Conservation (phyloP, 2,113 vertebrate species). For the Tichodroma muraria region DNA sequence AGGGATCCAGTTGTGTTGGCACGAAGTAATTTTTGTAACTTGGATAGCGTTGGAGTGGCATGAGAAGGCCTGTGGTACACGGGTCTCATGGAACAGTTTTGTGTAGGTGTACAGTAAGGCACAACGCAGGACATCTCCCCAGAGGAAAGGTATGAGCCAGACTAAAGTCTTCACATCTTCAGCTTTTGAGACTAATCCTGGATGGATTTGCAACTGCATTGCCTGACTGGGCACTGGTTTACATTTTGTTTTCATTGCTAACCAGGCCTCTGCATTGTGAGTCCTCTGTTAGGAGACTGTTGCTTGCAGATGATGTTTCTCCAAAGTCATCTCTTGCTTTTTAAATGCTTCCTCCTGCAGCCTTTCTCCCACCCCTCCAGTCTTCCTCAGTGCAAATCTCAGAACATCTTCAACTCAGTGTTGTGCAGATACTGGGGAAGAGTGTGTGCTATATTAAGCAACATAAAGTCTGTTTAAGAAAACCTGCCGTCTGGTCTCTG, state of each 20-base stretch:
- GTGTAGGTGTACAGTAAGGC: neutral
- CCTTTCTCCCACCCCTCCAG: neutral
- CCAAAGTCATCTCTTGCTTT: neutral
- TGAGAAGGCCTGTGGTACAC: neutral
- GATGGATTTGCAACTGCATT: neutral
- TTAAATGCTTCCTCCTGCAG: neutral
- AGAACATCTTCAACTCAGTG: constrained; percentile 5
- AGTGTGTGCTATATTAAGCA: constrained; percentile 30
- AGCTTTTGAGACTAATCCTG: neutral
- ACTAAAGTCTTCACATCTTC: neutral
- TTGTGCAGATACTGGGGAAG: constrained; percentile 31
- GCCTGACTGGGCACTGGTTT: neutral
- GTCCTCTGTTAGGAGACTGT: neutral
- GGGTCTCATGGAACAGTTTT: neutral
- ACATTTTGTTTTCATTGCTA: neutral
- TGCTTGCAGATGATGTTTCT: neutral
- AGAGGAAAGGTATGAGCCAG: neutral
- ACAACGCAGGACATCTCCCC: neutral
- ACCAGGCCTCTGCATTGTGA: neutral
- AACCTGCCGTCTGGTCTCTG: neutral
- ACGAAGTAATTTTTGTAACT: neutral
- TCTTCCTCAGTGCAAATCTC: neutral
- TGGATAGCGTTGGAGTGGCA: neutral
- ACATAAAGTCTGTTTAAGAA: constrained; percentile 17
- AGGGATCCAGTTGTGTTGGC: neutral